These are phyloP conservation scores for Scylla paramamosain DNA, from an alignment of 1,140 invertebrate genomes.

Conservation along the genomic window DNA sequence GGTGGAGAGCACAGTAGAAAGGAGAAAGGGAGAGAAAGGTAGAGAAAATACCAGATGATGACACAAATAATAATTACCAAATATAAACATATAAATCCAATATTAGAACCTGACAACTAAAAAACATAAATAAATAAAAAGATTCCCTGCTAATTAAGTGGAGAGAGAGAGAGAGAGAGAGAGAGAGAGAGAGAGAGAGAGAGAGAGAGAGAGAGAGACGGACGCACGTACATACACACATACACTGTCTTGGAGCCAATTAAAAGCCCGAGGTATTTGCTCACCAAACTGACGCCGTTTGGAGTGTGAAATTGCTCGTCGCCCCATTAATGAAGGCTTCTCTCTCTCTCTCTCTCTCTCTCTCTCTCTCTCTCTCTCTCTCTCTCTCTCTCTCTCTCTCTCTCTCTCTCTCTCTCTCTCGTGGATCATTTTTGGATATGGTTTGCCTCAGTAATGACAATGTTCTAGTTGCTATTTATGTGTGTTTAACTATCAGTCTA, in stretches of 20 bases:
- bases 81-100: no score
- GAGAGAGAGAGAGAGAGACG: neutral
- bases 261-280: neutral
- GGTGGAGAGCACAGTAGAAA: no score
- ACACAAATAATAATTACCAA: no score
- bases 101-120: no score
- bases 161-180: conserved; percentile 10
- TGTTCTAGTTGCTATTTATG: neutral
- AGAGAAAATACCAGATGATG: no score
- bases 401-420: neutral
- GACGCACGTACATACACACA: neutral
- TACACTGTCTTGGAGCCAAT: neutral
- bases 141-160: no score
- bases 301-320: conserved; percentile 12
- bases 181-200: conserved; percentile 9
- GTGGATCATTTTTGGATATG: neutral
- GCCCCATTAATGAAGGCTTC: neutral
- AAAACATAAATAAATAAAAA: no score
- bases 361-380: neutral
- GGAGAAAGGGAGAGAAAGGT: no score
- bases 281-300: conserved; percentile 11
- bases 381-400: neutral
- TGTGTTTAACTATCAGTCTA: neutral
- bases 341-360: neutral
- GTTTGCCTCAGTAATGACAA: no score